Conservation (phyloP, 2,113 vertebrate species). For the Martes martes region DNA sequence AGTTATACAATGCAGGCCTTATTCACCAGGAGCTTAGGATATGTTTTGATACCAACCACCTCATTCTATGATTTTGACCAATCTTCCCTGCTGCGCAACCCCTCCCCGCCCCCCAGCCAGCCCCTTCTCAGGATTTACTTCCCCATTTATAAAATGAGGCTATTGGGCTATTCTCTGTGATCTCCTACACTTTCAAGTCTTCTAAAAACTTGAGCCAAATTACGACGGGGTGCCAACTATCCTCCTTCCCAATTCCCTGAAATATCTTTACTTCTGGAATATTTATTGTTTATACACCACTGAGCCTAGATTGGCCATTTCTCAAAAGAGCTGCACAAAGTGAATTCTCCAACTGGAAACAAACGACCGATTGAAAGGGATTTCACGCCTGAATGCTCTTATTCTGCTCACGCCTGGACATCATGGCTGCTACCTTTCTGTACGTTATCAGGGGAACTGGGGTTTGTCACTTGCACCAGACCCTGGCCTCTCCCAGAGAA, state of each 20-base stretch:
- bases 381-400: conserved; percentile 84
- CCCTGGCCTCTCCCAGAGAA: conserved; percentile 77
- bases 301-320: conserved; percentile 75
- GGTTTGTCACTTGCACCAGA: conserved; percentile 86
- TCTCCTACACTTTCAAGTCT: conserved; percentile 39
- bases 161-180: background rate
- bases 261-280: conserved; percentile 60
- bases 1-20: background rate
- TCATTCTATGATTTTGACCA: background rate
- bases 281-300: conserved; percentile 80
- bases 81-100: background rate
- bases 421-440: conserved; percentile 79
- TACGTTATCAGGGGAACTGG: conserved; percentile 84
- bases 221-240: conserved; percentile 57
- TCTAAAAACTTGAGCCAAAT: conserved; percentile 62
- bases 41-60: background rate
- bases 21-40: background rate
- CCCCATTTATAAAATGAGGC: background rate
- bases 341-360: conserved; percentile 80
- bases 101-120: rapidly evolving
- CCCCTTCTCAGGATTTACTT: background rate
- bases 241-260: conserved; percentile 21
- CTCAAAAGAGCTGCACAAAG: conserved; percentile 79
- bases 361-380: conserved; percentile 82
- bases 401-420: conserved; percentile 76